Base-by-base conservation (phyloP, 2,797 vertebrate species). In the Parotocinclus haroldoi region DNA sequence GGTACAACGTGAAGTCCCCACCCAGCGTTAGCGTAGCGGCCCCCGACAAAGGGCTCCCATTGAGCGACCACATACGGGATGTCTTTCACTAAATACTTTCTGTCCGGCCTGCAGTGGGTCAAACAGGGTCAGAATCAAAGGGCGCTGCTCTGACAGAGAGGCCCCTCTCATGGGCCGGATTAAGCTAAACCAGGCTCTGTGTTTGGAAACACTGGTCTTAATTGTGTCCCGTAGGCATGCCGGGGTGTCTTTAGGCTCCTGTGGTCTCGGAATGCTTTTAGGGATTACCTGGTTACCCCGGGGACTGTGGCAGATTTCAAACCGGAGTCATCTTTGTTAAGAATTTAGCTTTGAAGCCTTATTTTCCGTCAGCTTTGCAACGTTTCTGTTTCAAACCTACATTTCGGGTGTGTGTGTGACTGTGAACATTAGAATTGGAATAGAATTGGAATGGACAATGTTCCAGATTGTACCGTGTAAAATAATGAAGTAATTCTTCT, bases 181-280 rank as follows among this genome's bases (percentile, higher is more conserved):
- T 87, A 90, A 87, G 83, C 79, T 68, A 81, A 84, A 76, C 78
- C 78, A 63, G 65, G 84, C 73, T 83, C 81, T 76, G 45, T 90
- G 87, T 91, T 91, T 90, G 87, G 80, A 87, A 91, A 90, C 88
- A 89, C 75, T 80, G 83, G 69, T 78, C 52, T 76, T 68, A 86
- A 83, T 86, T 89, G 89, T 89, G 88, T 88, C 82, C 82, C 57
- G 40, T 1, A 46, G 69, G 78, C 84, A 84, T 80, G 80, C 85
- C 69, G 39, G 85, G 85, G 80, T 73, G 78, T 76, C 81, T 72
- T 52, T 13, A 46, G 55, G 57, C 42, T 57, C 36, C 8, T 53
- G 27, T 45, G 63, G 52, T 53, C 70, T 56, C 50, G 51, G 18
- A 54, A 60, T 44, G 18, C 11, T 53, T 50, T 42, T 63, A 39